These are phyloP conservation scores for Acarapis woodi DNA, from an alignment of 1,140 invertebrate genomes.

Conservation along the genomic window DNA sequence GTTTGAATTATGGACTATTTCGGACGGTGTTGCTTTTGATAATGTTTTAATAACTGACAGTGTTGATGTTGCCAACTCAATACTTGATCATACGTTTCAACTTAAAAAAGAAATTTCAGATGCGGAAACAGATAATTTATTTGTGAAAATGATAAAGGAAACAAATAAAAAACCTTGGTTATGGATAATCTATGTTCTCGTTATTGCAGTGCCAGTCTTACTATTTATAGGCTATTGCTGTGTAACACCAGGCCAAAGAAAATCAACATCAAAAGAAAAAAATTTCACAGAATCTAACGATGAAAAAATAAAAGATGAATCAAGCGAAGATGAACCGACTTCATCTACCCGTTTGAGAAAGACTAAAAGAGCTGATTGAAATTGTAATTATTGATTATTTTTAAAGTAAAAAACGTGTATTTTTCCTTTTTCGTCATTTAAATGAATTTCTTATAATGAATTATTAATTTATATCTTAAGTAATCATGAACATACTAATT, in stretches of 20 bases:
- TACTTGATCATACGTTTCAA: constrained; percentile 52
- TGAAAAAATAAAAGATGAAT: constrained; percentile 13
- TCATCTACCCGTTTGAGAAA: not conserved
- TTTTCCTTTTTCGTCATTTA: too few relatives aligned
- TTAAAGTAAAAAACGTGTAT: too few relatives aligned
- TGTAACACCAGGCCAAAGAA: constrained; percentile 21
- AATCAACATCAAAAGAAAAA: constrained; percentile 23
- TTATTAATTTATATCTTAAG: too few relatives aligned
- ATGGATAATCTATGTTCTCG: constrained; percentile 54
- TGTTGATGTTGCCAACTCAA: constrained; percentile 38
- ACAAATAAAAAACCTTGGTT: constrained; percentile 68
- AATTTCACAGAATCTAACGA: constrained; percentile 24
- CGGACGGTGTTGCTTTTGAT: constrained; percentile 69
- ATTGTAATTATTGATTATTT: too few relatives aligned
- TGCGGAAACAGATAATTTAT: constrained; percentile 39
- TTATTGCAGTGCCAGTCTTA: constrained; percentile 41
- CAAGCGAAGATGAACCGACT: not conserved
- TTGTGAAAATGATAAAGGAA: constrained; percentile 43
- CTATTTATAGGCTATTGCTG: constrained; percentile 51
- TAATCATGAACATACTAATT: too few relatives aligned
- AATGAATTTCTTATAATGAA: too few relatives aligned
- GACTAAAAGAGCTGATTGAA: not conserved
- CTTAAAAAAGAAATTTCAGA: constrained; percentile 50
- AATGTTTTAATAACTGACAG: constrained; percentile 78
- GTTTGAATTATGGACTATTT: constrained; percentile 95